Conservation (phyloP, 2,888 invertebrate species). For the Venustoraphidia nigricollis region DNA sequence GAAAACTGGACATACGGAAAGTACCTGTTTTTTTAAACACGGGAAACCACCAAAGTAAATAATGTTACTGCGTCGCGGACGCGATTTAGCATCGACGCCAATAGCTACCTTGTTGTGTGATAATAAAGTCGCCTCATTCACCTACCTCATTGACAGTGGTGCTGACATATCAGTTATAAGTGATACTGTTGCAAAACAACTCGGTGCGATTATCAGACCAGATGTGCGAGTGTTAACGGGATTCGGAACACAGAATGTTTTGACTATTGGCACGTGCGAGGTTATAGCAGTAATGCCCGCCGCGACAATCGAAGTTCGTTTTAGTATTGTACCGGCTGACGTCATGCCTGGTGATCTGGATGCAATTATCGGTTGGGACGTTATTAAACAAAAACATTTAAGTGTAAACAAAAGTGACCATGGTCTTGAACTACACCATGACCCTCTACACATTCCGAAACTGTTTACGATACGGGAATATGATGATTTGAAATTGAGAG, state of each 20-base stretch:
- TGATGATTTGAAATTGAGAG: constrained; percentile 2
- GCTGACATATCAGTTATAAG: constrained; percentile 11
- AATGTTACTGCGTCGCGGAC: no score
- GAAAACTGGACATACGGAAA: no score
- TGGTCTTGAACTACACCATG: constrained; percentile 7
- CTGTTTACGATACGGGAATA: constrained; percentile 1
- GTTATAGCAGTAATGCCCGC: constrained; percentile 9
- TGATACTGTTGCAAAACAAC: constrained; percentile 6
- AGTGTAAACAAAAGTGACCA: constrained; percentile 1
- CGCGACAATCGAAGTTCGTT: constrained; percentile 10
- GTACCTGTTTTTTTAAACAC: no score
- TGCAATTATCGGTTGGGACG: constrained; percentile 11
- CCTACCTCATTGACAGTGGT: constrained; percentile 13
- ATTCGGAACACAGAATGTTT: constrained; percentile 8
- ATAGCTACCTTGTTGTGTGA: constrained; percentile 11
- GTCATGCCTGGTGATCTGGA: constrained; percentile 8
- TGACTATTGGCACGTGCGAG: constrained; percentile 9
- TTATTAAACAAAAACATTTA: constrained; percentile 7
- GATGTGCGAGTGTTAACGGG: constrained; percentile 8
- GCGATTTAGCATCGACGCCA: constrained; percentile 5
- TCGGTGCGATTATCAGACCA: constrained; percentile 7
- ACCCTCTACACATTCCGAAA: neutral
- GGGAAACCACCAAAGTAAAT: no score
- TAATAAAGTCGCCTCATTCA: constrained; percentile 5
- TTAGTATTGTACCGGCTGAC: constrained; percentile 6